Percentiles rank a stretch among this genome's conserved stretches.
These are phyloP conservation scores for Phortica okadai DNA, from an alignment of 2,888 invertebrate species.

Conservation along the genomic window DNA sequence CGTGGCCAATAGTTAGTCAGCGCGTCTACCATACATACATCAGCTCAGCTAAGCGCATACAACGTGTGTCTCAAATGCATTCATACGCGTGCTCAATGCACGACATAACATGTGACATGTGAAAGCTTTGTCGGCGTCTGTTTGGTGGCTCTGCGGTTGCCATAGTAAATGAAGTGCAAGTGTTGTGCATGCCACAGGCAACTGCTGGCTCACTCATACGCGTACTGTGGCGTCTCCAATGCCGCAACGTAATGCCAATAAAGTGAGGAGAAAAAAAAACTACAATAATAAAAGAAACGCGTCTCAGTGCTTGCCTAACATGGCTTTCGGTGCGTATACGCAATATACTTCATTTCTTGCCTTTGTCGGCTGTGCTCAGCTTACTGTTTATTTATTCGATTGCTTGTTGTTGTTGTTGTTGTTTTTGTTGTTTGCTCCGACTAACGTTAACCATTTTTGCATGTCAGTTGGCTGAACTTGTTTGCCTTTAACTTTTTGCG, in stretches of 20 bases:
- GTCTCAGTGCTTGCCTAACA: neutral
- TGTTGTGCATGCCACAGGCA: neutral
- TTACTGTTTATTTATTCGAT: neutral
- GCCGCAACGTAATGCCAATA: neutral
- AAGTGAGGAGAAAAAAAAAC: neutral
- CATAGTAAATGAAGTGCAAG: neutral
- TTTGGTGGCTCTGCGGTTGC: neutral
- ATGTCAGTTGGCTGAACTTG: conserved; percentile 23
- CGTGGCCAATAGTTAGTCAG: neutral
- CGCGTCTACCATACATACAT: neutral
- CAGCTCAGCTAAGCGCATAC: neutral
- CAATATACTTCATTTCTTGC: conserved; percentile 14
- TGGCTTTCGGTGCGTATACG: conserved; percentile 19
- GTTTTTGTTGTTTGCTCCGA: neutral
- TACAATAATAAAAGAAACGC: neutral
- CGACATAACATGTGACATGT: too few relatives aligned
- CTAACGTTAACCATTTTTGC: conserved; percentile 19
- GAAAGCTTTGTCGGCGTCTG: too few relatives aligned
- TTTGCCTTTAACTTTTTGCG: neutral
- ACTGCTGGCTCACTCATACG: neutral
- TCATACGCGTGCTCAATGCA: too few relatives aligned
- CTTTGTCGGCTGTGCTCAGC: neutral
- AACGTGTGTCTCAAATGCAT: neutral
- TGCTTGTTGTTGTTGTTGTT: neutral
- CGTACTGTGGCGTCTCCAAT: neutral